These are phyloP conservation scores for Clivina fossor DNA, from an alignment of 2,888 invertebrate species.

Conservation along the genomic window DNA sequence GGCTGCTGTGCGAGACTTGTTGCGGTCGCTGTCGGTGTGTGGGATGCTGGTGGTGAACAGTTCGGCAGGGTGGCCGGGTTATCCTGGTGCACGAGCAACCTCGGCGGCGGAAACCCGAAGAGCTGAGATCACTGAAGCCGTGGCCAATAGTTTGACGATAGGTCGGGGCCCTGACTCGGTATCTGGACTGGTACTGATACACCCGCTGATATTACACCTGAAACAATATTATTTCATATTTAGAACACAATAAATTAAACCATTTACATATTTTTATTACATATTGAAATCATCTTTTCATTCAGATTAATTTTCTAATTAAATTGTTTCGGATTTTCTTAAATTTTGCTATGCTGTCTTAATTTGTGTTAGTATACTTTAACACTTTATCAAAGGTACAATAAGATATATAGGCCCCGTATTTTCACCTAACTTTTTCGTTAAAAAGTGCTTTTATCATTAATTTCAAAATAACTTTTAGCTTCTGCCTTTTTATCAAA, in stretches of 20 bases:
- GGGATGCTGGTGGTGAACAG: constrained; percentile 57
- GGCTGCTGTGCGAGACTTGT: constrained; percentile 51
- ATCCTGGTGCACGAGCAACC: constrained; percentile 67
- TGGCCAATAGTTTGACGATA: constrained; percentile 85
- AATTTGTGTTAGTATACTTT: too few relatives aligned
- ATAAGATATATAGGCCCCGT: too few relatives aligned
- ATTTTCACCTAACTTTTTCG: too few relatives aligned
- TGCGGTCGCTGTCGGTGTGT: constrained; percentile 51
- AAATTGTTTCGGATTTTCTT: too few relatives aligned
- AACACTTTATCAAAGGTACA: too few relatives aligned
- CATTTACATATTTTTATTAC: too few relatives aligned
- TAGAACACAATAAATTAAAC: not conserved
- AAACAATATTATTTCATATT: constrained; percentile 45
- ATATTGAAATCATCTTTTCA: too few relatives aligned
- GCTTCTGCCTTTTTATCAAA: too few relatives aligned
- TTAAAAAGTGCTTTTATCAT: too few relatives aligned
- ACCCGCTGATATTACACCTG: constrained; percentile 91
- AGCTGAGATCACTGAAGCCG: constrained; percentile 92
- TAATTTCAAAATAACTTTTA: too few relatives aligned
- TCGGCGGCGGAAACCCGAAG: constrained; percentile 80
- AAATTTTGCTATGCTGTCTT: too few relatives aligned
- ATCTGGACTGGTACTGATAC: constrained; percentile 92
- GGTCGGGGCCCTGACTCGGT: constrained; percentile 79
- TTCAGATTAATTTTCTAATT: too few relatives aligned
- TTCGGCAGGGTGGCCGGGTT: constrained; percentile 62